These are phyloP conservation scores for Atlantisia rogersi DNA, from an alignment of 2,113 vertebrate species.

Conservation along the genomic window DNA sequence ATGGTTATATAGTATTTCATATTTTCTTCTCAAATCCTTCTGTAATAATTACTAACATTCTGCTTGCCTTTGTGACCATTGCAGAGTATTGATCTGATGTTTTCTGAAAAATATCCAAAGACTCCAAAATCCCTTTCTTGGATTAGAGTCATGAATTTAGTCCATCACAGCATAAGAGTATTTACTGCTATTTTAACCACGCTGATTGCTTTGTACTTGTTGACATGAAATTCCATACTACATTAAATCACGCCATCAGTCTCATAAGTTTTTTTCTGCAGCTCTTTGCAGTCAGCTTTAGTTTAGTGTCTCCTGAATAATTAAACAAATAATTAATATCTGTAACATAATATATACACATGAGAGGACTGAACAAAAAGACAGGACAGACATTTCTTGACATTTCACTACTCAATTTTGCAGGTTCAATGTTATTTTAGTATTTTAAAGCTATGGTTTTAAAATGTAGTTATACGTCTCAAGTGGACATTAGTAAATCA, in stretches of 20 bases:
- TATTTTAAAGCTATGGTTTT: not conserved
- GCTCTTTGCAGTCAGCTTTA: not conserved
- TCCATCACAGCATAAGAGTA: not conserved
- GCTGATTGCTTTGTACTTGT: constrained; percentile 20
- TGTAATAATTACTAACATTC: constrained; percentile 29
- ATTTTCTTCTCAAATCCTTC: constrained; percentile 46
- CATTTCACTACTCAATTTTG: not conserved
- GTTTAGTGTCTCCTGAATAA: constrained; percentile 24
- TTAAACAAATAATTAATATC: constrained; percentile 44
- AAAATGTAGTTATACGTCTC: not conserved
- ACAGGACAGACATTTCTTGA: not conserved
- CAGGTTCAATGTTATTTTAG: not conserved
- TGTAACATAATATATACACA: not conserved
- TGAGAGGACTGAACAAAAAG: not conserved
- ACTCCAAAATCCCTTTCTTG: constrained; percentile 28
- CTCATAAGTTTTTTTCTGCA: not conserved
- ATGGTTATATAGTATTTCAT: not conserved
- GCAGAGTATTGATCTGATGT: constrained; percentile 19
- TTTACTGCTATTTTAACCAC: constrained; percentile 35
- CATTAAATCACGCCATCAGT: not conserved
- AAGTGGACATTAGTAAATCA: not conserved
- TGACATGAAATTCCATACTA: not conserved
- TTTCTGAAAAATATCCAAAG: constrained; percentile 39
- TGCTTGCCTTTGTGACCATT: not conserved
- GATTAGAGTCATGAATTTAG: constrained; percentile 15